Percentiles rank a stretch among this genome's conserved stretches.
These are phyloP conservation scores for Drosophila dives DNA, from an alignment of 2,888 invertebrate species.

Conservation along the genomic window DNA sequence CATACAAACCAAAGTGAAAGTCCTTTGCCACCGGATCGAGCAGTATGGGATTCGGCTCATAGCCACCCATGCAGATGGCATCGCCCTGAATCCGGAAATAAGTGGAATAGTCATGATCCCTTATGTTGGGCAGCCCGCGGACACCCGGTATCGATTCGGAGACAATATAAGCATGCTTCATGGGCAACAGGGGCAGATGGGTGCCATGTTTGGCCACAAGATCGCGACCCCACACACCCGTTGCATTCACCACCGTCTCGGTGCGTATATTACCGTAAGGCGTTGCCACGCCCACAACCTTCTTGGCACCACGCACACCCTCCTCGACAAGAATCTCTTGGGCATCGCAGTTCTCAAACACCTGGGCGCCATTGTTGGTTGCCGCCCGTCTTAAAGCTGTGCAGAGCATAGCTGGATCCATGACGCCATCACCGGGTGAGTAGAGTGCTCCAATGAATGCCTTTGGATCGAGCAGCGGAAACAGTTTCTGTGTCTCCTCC, in stretches of 20 bases:
- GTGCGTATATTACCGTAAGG: conserved; percentile 90
- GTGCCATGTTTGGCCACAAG: conserved; percentile 86
- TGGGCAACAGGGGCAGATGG: conserved; percentile 91
- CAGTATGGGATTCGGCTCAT: conserved; percentile 93
- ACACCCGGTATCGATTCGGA: conserved; percentile 92
- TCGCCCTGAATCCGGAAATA: conserved; percentile 95
- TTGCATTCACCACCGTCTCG: conserved; percentile 90
- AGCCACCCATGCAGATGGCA: conserved; percentile 93
- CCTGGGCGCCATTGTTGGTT: conserved; percentile 89
- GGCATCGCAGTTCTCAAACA: conserved; percentile 91
- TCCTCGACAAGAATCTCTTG: conserved; percentile 89
- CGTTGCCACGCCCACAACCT: conserved; percentile 91
- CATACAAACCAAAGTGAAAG: conserved; percentile 93
- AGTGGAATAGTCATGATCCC: conserved; percentile 93
- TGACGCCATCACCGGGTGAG: conserved; percentile 92
- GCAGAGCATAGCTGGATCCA: conserved; percentile 94
- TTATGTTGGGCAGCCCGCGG: conserved; percentile 91
- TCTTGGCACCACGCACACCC: conserved; percentile 83
- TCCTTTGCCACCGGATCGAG: conserved; percentile 91
- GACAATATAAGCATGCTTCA: conserved; percentile 95
- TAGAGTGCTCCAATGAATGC: conserved; percentile 91
- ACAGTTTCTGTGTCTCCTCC: conserved; percentile 90
- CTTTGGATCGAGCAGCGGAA: conserved; percentile 91
- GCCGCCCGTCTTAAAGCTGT: conserved; percentile 91
- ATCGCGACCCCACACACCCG: conserved; percentile 92